Evolutionary conservation across 2,797 vertebrate genomes (phyloP), one percentile per base, ranked within the genome.

Genomic region (Limosa lapponica): DNA sequence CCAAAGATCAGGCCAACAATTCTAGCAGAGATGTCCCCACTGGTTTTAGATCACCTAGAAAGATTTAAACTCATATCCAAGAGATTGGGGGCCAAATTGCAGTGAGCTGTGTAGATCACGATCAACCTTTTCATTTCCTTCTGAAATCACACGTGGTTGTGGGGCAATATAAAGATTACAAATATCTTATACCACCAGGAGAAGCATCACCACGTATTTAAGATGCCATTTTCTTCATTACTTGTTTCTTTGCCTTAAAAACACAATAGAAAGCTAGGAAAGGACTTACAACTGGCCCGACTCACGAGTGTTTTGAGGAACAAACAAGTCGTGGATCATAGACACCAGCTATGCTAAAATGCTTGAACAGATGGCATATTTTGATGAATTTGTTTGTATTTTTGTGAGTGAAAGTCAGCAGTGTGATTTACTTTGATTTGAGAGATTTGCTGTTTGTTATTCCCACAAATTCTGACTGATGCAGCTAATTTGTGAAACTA

Each of bases 401-500:
- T 92, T 70, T 66, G 36, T 34, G 14, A 83, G 55, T 62, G 55
- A 85, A 95, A 77, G 34, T 46, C 83, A 91, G 36, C 36, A 57
- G 28, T 8, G 6, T 9, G 16, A 73, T 89, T 91, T 77, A 52
- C 36, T 87, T 78, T 22, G 12, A 69, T 74, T 69, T 65, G 43
- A 23, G 58, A 67, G 16, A 37, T 61, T 25, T 65, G 24, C 19
- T 79, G 24, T 64, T 92, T 80, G 36, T 36, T 94, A 80, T 30
- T 70, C 14, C 19, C 59, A 32, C 17, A 71, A 46, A 87, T 65
- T 87, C 61, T 85, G 66, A 90, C 37, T 58, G 74, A 62, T 20
- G 37, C 8, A 44, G 59, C 2, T 70, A 64, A 85, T 73, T 82
- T 57, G 72, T 37, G 58, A 95, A 78, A 74, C 49, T 64, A 87